Evolutionary conservation across 2,797 vertebrate genomes (phyloP).

Genomic region (Pagetopsis macropterus): DNA sequence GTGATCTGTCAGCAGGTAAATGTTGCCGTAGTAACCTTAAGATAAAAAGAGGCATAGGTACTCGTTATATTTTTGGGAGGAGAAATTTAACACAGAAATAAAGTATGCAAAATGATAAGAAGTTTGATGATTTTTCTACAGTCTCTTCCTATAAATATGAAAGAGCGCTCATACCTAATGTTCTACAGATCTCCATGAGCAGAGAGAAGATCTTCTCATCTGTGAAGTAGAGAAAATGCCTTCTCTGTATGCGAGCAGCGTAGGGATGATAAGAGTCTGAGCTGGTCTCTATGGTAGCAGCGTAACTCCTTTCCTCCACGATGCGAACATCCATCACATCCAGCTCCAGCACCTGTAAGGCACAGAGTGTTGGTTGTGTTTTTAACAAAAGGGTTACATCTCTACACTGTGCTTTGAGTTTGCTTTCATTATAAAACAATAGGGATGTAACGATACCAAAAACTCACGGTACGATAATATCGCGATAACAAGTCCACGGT

Average conservation of each 20-base stretch:
- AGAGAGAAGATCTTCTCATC: conserved; percentile 87
- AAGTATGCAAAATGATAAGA: neutral
- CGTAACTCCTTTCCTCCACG: conserved; percentile 84
- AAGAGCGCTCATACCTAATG: conserved; percentile 74
- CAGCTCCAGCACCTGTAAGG: conserved; percentile 87
- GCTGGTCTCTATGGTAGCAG: conserved; percentile 49
- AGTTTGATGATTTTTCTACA: neutral
- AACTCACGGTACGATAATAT: no score
- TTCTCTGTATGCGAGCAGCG: conserved; percentile 75
- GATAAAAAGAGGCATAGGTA: conserved; percentile 9
- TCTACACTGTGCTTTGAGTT: no score
- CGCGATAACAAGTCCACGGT: no score
- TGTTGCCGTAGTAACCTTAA: conserved; percentile 87
- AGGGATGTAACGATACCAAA: no score
- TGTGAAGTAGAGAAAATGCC: conserved; percentile 91
- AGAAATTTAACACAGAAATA: neutral
- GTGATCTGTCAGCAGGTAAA: conserved; percentile 91
- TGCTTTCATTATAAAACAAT: no score
- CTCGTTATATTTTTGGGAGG: neutral
- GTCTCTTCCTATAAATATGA: neutral
- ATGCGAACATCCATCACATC: conserved; percentile 90
- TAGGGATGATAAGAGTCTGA: neutral
- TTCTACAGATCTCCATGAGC: conserved; percentile 88
- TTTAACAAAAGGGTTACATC: no score
- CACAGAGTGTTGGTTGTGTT: neutral